phyloP scores from a whole-genome alignment of 2,113 vertebrate species.

The Hyperopisus bebe region DNA sequence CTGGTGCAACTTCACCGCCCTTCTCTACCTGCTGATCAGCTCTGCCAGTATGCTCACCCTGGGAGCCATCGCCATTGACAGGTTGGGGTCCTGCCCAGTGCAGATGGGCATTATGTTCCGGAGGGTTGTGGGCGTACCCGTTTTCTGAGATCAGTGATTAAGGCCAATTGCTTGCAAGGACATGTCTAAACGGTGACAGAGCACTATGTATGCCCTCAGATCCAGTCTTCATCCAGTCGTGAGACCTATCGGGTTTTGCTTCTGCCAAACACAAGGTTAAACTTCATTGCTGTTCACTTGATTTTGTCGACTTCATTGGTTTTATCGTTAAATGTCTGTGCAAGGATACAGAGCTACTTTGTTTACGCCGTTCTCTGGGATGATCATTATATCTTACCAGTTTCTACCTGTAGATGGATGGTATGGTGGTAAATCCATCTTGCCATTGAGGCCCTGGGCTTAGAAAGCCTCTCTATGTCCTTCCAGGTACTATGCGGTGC shows the following conservation, averaged over 20 bases:
- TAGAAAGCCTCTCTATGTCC: slow-evolving; percentile 7
- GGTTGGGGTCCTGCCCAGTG: slow-evolving; percentile 50
- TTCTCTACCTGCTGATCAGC: slow-evolving; percentile 94
- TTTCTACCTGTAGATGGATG: neutral
- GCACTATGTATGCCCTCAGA: neutral
- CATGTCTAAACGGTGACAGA: neutral
- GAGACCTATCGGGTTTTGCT: neutral
- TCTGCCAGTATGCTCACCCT: slow-evolving; percentile 97
- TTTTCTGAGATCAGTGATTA: neutral
- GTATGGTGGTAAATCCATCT: neutral
- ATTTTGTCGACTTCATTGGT: neutral
- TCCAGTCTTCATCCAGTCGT: neutral
- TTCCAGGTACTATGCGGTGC: slow-evolving; percentile 88
- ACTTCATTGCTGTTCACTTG: neutral
- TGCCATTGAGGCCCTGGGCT: neutral
- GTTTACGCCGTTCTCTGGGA: neutral
- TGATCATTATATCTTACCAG: neutral
- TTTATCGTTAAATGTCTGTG: neutral
- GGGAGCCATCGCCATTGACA: slow-evolving; percentile 87
- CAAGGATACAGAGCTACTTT: neutral
- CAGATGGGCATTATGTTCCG: neutral
- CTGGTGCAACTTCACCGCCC: slow-evolving; percentile 95
- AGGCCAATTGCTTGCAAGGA: neutral
- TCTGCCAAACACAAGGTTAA: neutral
- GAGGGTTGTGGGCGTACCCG: neutral